Evolutionary conservation across 1,140 invertebrate species (phyloP).

Genomic region (Drosophila fuyamai): DNA sequence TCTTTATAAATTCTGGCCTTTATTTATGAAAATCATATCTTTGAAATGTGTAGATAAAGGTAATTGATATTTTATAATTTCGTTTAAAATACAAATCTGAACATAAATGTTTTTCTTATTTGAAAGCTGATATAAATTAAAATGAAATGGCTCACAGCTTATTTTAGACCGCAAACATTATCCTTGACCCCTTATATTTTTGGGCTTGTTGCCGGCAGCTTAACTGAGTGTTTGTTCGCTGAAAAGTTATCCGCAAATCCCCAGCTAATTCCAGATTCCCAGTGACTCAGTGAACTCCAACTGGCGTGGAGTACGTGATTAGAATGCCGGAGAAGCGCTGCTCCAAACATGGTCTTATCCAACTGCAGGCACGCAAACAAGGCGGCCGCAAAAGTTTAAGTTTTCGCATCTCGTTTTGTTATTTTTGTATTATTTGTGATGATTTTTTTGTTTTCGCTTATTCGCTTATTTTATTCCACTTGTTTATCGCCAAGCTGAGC

Average conservation of each 20-base stretch:
- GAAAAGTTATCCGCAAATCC: conserved; percentile 10
- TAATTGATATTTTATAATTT: no score
- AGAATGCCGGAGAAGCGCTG: conserved; percentile 31
- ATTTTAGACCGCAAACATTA: neutral
- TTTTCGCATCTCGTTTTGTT: conserved; percentile 15
- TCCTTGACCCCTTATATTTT: neutral
- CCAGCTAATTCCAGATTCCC: conserved; percentile 25
- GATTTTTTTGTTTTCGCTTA: conserved; percentile 29
- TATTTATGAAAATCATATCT: no score
- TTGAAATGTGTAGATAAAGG: no score
- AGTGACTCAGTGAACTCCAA: conserved; percentile 39
- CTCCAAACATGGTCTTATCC: conserved; percentile 51
- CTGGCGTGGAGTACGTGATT: conserved; percentile 57
- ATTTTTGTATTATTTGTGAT: conserved; percentile 29
- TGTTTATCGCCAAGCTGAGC: conserved; percentile 62
- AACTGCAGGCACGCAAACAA: conserved; percentile 40
- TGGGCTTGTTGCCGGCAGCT: neutral
- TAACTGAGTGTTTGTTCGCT: conserved; percentile 1
- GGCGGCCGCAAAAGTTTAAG: conserved; percentile 24
- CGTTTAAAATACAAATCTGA: no score
- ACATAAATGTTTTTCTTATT: no score
- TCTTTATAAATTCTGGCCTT: no score
- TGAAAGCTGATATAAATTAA: no score
- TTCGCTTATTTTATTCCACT: conserved; percentile 5
- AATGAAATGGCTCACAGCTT: neutral